Evolutionary conservation across 2,113 vertebrate genomes (phyloP), one percentile per base, ranked within the genome.

Genomic region (Mesembrinibis cayennensis): DNA sequence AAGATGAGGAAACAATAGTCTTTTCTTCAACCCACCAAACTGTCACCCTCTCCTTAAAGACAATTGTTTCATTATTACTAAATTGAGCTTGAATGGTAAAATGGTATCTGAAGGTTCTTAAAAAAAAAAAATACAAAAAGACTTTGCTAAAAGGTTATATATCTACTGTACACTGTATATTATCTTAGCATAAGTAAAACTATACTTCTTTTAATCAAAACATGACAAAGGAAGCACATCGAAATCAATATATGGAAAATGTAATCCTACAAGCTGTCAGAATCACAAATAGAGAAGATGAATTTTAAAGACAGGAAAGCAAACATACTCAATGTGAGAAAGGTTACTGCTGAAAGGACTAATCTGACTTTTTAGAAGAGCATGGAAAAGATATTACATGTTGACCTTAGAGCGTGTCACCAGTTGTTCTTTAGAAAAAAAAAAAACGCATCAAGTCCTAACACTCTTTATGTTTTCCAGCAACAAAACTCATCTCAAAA

Each of bases 221-320:
- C 69, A 83, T n/a, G 72, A 93, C 92, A 95, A 95, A 93, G 53
- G 32, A 36, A 92, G 90, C 34, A 95, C 58, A 83, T 96, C 50
- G 76, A 82, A 95, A 96, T 92, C 79, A 9, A 97, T 96, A 96
- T 32, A 62, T 63, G 55, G 67, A 94, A 94, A 97, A 82, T 95
- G 92, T 95, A 96, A 98, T 97, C 91, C 95, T 89, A 87, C 32
- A 62, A 85, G 23, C 95, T 97, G 96, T 97, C 95, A 97, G 93
- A 95, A 94, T 96, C 84, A 94, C 90, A 97, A 95, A 96, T 32
- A 91, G 73, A 97, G 83, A 95, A 85, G 89, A 93, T 58, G 66
- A 97, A 97, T 93, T 89, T 93, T 97, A 96, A 97, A 97, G 97
- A 95, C 96, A 97, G 86, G 71, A 93, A 95, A 93, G 84, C 65